A percentile compares a stretch with the other conserved stretches of the same genome.
These are phyloP conservation scores for Popillia japonica DNA, from an alignment of 1,140 invertebrate genomes.

Conservation along the genomic window DNA sequence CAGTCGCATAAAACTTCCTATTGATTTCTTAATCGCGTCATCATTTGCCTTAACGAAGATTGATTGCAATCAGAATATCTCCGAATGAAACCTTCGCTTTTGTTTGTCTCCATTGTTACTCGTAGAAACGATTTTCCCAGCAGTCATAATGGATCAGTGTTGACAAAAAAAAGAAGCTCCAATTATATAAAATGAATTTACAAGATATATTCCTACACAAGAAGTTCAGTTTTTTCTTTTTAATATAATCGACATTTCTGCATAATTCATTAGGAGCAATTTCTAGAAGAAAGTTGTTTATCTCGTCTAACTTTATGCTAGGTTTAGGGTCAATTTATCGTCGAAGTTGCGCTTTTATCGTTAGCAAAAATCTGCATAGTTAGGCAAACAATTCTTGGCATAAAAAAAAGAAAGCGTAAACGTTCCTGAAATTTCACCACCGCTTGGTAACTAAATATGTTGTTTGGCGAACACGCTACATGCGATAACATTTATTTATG, in stretches of 20 bases:
- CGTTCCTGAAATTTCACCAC: not conserved
- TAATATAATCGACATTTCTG: constrained; percentile 18
- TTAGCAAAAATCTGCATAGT: constrained; percentile 31
- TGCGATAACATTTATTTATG: not conserved
- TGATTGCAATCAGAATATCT: too few relatives aligned
- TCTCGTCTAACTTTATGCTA: not conserved
- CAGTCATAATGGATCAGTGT: too few relatives aligned
- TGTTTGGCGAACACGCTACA: not conserved
- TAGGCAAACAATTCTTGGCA: not conserved
- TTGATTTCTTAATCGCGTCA: too few relatives aligned
- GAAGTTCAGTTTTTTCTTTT: not conserved
- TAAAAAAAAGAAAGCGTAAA: not conserved
- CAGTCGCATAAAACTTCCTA: too few relatives aligned
- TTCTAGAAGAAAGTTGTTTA: constrained; percentile 4
- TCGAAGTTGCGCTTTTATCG: not conserved
- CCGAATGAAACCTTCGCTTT: too few relatives aligned
- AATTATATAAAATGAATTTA: too few relatives aligned
- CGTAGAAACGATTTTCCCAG: too few relatives aligned
- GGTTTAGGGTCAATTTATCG: not conserved
- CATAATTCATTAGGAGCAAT: not conserved
- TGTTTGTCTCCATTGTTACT: too few relatives aligned
- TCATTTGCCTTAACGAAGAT: too few relatives aligned
- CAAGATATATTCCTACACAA: too few relatives aligned
- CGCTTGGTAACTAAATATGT: not conserved
- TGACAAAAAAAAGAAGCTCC: too few relatives aligned